These are phyloP conservation scores for Lucilia cuprina DNA, from an alignment of 1,140 invertebrate species.

Conservation along the genomic window DNA sequence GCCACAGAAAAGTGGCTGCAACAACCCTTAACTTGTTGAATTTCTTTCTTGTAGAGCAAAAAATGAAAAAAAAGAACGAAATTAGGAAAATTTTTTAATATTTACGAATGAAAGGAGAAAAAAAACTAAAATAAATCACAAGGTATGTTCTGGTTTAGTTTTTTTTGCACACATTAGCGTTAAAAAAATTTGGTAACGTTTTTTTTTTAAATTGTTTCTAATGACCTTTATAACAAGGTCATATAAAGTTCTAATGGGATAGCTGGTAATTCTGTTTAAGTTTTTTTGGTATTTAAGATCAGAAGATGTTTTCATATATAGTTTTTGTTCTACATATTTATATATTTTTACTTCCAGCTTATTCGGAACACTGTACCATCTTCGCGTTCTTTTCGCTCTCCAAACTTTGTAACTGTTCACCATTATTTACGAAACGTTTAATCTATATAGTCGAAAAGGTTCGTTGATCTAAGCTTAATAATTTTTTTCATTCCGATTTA, in stretches of 20 bases:
- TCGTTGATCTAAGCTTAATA: no score
- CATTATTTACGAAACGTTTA: no score
- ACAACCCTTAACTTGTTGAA: constrained; percentile 40
- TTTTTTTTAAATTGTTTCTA: background rate
- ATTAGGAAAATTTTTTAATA: background rate
- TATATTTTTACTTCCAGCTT: no score
- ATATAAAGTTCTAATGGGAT: constrained; percentile 23
- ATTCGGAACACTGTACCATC: no score
- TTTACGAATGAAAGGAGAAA: constrained; percentile 41
- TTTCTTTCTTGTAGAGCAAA: background rate
- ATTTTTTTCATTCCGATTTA: no score
- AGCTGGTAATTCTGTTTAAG: background rate
- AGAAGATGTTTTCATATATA: no score
- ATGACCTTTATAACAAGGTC: constrained; percentile 10
- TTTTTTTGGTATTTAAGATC: no score
- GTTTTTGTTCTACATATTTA: no score
- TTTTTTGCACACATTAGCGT: constrained; percentile 42
- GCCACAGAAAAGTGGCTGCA: constrained; percentile 27
- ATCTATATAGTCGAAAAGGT: no score
- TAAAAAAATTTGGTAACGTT: constrained; percentile 22
- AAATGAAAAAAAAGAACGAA: constrained; percentile 37
- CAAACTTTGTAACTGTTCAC: no score
- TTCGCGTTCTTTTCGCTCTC: no score
- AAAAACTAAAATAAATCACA: constrained; percentile 17
- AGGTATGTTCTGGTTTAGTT: constrained; percentile 42